Percentiles rank a stretch among this genome's conserved stretches.
Evolutionary conservation across 1,140 invertebrate species (phyloP).

Genomic region (Melitaea cinxia): DNA sequence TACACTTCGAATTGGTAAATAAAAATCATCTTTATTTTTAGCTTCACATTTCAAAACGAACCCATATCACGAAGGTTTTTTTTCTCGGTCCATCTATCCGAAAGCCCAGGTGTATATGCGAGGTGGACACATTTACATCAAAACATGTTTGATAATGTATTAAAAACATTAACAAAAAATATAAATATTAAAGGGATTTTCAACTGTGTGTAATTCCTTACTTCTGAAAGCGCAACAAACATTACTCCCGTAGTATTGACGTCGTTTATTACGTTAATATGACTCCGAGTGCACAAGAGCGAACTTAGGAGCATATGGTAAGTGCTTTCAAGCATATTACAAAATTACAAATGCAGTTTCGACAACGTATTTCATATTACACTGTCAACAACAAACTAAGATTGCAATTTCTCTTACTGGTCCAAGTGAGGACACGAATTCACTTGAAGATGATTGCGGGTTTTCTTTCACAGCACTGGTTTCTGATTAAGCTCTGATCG

Average conservation of each 20-base stretch:
- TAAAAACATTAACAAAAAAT: no score
- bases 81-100: no score
- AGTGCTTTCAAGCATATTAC: conserved; percentile 7
- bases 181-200: no score
- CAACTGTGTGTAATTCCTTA: no score
- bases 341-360: conserved; percentile 16
- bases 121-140: no score
- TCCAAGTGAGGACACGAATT: conserved; percentile 24
- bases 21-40: no score
- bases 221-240: neutral
- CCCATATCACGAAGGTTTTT: no score
- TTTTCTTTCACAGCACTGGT: conserved; percentile 5
- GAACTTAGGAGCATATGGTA: conserved; percentile 1
- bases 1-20: no score
- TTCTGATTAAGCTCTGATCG: no score
- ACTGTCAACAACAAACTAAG: conserved; percentile 33
- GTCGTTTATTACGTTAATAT: conserved; percentile 16
- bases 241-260: conserved; percentile 1
- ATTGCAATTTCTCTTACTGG: conserved; percentile 32
- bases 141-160: no score
- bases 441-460: conserved; percentile 15
- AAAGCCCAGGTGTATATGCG: no score
- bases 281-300: neutral
- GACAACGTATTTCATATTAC: conserved; percentile 30
- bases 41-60: no score